These are phyloP conservation scores for Tinea trinotella DNA, from an alignment of 2,888 invertebrate species.

Conservation along the genomic window DNA sequence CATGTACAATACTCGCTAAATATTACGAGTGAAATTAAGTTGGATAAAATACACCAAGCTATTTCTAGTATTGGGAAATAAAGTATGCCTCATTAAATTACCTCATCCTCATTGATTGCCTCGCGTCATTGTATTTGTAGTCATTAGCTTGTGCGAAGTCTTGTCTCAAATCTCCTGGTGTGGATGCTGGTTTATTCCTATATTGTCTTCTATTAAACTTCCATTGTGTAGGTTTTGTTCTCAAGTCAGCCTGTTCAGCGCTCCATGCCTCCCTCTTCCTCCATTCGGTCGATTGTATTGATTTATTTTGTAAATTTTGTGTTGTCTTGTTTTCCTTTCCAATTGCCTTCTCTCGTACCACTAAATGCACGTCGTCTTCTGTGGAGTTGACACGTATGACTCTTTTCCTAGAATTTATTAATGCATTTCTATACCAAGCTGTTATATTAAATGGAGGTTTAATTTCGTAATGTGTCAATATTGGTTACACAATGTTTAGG, in stretches of 20 bases:
- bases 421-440: slow-evolving; percentile 68
- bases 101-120: slow-evolving; percentile 58
- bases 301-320: slow-evolving; percentile 81
- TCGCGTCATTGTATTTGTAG: slow-evolving; percentile 56
- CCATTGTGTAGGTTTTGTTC: slow-evolving; percentile 80
- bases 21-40: too few relatives aligned
- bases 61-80: too few relatives aligned
- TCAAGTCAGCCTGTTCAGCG: slow-evolving; percentile 79
- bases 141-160: slow-evolving; percentile 65
- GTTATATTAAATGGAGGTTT: slow-evolving; percentile 18
- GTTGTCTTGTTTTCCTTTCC: slow-evolving; percentile 83
- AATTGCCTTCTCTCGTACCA: slow-evolving; percentile 79
- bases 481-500: too few relatives aligned
- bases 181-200: slow-evolving; percentile 61
- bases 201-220: slow-evolving; percentile 79
- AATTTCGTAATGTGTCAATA: slow-evolving; percentile 6
- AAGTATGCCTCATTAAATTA: too few relatives aligned
- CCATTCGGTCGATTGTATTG: slow-evolving; percentile 84
- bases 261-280: slow-evolving; percentile 90
- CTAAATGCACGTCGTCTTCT: slow-evolving; percentile 82
- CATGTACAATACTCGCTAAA: too few relatives aligned
- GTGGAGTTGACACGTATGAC: slow-evolving; percentile 82
- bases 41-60: too few relatives aligned
- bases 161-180: slow-evolving; percentile 59
- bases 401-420: slow-evolving; percentile 79